These are phyloP conservation scores for Parauchenoglanis ngamensis DNA, from an alignment of 2,797 vertebrate genomes.

Conservation along the genomic window DNA sequence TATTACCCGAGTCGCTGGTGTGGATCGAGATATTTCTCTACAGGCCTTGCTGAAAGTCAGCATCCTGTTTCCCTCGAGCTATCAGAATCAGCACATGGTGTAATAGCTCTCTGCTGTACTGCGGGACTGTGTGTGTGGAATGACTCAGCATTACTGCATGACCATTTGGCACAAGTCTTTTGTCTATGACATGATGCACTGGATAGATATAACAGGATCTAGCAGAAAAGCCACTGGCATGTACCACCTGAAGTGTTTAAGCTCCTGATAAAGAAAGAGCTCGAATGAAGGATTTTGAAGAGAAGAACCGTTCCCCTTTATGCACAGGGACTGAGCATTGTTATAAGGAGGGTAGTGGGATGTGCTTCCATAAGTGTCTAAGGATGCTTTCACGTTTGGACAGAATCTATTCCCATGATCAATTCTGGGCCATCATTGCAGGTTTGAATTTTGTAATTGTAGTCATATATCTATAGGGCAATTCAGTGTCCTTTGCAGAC, in stretches of 20 bases:
- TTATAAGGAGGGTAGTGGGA: neutral
- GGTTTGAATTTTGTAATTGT: neutral
- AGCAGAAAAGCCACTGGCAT: slow-evolving; percentile 26
- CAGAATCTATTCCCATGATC: neutral
- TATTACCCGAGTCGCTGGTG: slow-evolving; percentile 82
- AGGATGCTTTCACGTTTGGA: neutral
- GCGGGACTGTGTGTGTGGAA: slow-evolving; percentile 30
- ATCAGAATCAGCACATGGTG: slow-evolving; percentile 51
- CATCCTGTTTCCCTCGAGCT: slow-evolving; percentile 75
- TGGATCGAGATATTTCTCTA: slow-evolving; percentile 78
- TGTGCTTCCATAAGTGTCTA: neutral
- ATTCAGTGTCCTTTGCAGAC: neutral
- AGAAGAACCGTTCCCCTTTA: neutral
- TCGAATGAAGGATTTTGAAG: neutral
- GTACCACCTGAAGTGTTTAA: slow-evolving; percentile 2
- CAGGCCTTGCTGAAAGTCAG: slow-evolving; percentile 72
- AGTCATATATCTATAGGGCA: neutral
- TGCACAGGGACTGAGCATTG: neutral
- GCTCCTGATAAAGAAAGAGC: slow-evolving; percentile 3
- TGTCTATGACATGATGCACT: slow-evolving; percentile 51
- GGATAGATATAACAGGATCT: slow-evolving; percentile 56
- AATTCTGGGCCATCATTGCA: neutral
- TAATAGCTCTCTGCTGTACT: slow-evolving; percentile 54
- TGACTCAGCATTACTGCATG: slow-evolving; percentile 39
- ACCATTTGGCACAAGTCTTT: slow-evolving; percentile 51